A percentile compares a stretch with the other conserved stretches of the same genome.
phyloP scores from a whole-genome alignment of 2,113 vertebrate genomes.

The Notarius lentiginosus region DNA sequence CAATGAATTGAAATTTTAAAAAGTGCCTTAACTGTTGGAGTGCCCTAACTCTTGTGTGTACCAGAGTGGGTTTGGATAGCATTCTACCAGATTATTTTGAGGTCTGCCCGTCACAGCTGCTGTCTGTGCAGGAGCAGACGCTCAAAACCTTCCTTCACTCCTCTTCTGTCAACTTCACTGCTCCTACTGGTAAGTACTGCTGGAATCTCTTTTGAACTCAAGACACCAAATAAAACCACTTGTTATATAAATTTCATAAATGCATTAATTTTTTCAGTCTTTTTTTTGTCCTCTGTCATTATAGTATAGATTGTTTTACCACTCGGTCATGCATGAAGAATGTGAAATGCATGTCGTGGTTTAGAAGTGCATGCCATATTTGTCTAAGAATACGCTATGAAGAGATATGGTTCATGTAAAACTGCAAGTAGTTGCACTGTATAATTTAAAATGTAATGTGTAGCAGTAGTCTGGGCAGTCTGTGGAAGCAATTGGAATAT shows the following conservation, averaged over 20 bases:
- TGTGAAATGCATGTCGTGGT: not conserved
- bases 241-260: not conserved
- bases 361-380: not conserved
- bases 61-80: slow-evolving; percentile 51
- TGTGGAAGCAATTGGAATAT: not conserved
- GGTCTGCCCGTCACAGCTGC: slow-evolving; percentile 76
- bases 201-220: slow-evolving; percentile 41
- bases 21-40: not conserved
- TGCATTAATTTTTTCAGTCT: slow-evolving; percentile 12
- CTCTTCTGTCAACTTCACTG: slow-evolving; percentile 60
- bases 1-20: not conserved
- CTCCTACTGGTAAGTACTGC: slow-evolving; percentile 71
- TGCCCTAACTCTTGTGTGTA: slow-evolving; percentile 40
- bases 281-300: not conserved
- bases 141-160: slow-evolving; percentile 61
- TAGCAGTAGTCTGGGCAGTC: not conserved
- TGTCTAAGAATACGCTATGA: not conserved
- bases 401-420: not conserved
- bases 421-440: not conserved
- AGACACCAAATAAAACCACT: not conserved
- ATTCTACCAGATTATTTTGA: slow-evolving; percentile 73
- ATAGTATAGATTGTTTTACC: not conserved
- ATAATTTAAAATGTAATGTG: not conserved
- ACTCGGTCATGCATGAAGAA: not conserved
- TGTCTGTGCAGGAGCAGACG: slow-evolving; percentile 60